Evolutionary conservation across 2,797 vertebrate species (phyloP), one percentile per base, ranked within the genome.

Genomic region (Sciurus vulgaris): DNA sequence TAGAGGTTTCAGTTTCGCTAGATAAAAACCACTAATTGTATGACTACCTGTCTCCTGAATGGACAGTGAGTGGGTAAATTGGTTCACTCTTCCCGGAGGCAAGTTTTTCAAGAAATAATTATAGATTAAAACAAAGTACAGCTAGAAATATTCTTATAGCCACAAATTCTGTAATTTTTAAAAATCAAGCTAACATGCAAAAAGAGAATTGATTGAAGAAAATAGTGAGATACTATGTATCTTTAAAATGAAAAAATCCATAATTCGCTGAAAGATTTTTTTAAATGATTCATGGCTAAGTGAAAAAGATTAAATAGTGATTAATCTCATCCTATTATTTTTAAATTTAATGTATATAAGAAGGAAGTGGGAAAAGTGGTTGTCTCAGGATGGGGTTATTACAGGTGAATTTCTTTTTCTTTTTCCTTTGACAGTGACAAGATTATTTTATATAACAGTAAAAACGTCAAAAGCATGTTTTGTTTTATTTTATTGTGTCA

Each of bases 91-190:
- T 91, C 73, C 61, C 28, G 59, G 38, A 79, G 44, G 81, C 41
- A 61, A 30, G 20, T 49, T 65, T 86, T 95, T 84, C 18, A 51
- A 67, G n/a, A 96, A 93, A 92, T 81, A 59, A 93, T 93, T 82
- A 78, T 20, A 89, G 2, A 6, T 47, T 73, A 91, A 54, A 89
- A 83, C 41, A 94, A 91, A 95, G 63, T 74, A 47, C 18, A 81
- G 38, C 61, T 84, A 67, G 79, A 89, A 38, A 85, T 85, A 74
- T 69, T 69, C 41, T 82, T 41, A 67, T 17, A 65, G 69, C 10
- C 61, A 20, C 63, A 73, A 24, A 82, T 44, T 24, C 76, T 73
- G 4, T 47, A 59, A 7, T 20, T 61, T 70, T 82, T 54, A 24
- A 24, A 41, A 70, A 93, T 74, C 15, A 77, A 90, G 28, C 30